Evolutionary conservation across 1,140 invertebrate species (phyloP), one percentile per base, ranked within the genome.

Genomic region (Heliconius himera): DNA sequence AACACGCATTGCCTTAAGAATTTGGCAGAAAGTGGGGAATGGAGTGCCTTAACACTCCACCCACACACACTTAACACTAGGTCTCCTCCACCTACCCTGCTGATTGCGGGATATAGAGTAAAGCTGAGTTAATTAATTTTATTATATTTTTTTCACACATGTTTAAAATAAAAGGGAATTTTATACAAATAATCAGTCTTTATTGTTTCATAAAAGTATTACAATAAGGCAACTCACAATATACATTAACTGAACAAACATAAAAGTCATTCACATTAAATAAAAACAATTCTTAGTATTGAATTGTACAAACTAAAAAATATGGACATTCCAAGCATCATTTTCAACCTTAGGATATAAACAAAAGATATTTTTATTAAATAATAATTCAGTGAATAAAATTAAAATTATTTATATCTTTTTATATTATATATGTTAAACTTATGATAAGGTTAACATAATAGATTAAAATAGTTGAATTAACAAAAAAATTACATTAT

Each of bases 141-240:
- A 36, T 36, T 36, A 46, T 46, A 41, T 46, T 54, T 18, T 51
- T 54, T 54, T 2, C 6, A 22, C 3, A 22, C 3, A 56, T 56
- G 8, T 56, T 56, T 22, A n/a, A 56, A 56, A 56, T 56, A 56
- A 56, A 56, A 56, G 54, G n/a, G 22, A 66, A 66, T 66, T 13
- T 29, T 29, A 29, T 66, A n/a, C 56, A 8, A 75, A 38, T 76
- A 80, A 75, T 56, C 87, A 89, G 86, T 84, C 84, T 89, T 88
- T 88, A 85, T 85, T 88, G 60, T 66, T 66, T 56, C 54, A 22
- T 66, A 66, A 2, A 29, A 11, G 60, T 1, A 60, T 22, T 13
- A 66, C 60, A 29, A 66, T 66, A n/a, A 66, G 11, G 22, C 11
- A 66, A 66, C 22, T 66, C 3, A 66, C 60, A 66, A 66, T 22